Base-by-base conservation (phyloP, 35 echinoderm and acorn worm species). In the Eucidaris tribuloides region DNA sequence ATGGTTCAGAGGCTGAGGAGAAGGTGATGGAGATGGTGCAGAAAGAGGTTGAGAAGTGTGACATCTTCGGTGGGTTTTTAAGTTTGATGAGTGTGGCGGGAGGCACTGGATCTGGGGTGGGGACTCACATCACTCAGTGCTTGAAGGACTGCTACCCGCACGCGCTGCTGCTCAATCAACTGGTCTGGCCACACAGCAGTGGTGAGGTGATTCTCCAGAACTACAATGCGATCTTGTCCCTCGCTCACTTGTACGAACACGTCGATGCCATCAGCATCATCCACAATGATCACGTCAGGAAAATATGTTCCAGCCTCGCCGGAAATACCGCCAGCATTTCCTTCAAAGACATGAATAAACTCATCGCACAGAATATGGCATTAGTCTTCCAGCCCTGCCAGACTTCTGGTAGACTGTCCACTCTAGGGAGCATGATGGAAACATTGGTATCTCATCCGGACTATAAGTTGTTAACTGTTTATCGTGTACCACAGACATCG, bases 131-230 rank as follows among this genome's bases (percentile, higher is more conserved):
- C 35, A 93, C 91, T 41, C 86, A 93, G 46, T 68, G 55, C 19
- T 52, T 99, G 15, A 79, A 88, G 42, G 96, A 99, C 38, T 32
- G 81, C 38, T 93, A 83, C 57, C 61, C 83, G 34, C 70, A 90
- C 20, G 72, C 86, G 17, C 87, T 90, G 78, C 45, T 99, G 22
- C 24, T 93, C 18, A 99, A 99, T 50, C 80, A 87, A 41, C 86
- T 99, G 4, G 80, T 99, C 28, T 99, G 90, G 90, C 96, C 96
- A 46, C 90, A 99, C 48, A 82, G 96, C 24, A 92, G 82, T 35
- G 96, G 96, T 22, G 96, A 99, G 71, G 96, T 99, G 27, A 93
- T 93, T 29, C 86, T 99, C 3, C 96, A 99, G 63, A 99, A 99
- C 48, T 99, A 99, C 70, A 99, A 99, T 50, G 82, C 96, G 37